Base-by-base conservation (phyloP, 1,140 invertebrate species). In the Drosophila parabipectinata region DNA sequence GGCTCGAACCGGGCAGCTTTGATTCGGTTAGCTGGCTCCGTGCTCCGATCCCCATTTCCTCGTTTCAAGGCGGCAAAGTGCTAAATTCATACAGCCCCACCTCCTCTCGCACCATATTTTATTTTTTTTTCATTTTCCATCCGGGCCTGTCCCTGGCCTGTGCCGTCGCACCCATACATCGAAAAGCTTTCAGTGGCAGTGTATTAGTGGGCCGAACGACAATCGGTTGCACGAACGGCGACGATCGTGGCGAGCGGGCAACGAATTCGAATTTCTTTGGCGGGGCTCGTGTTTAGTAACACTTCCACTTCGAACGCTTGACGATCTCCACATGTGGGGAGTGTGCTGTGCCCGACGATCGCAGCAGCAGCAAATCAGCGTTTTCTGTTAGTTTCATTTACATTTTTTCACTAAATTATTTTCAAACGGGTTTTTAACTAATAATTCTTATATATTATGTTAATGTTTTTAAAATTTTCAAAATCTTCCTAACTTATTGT, bases 301-400 rank as follows among this genome's bases (percentile, higher is more conserved):
- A 80, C 62, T 91, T 91, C 83, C 76, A 80, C 62, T 91, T 91
- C 83, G 90, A 91, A 90, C 90, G 90, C 81, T 91, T 91, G 90
- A 88, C 90, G 90, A 91, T 91, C 90, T 88, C 90, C 90, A 87
- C 83, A 91, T 91, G 88, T 90, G 84, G 90, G 85, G 82, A 84
- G 90, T 81, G 90, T 89, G 81, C 80, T 90, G 90, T 79, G 79
- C 75, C 72, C 79, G 82, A 90, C 89, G 89, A 91, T 80, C 90
- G 78, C 78, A 87, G 82, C 82, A 85, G 78, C 77, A 77, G 62
- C 75, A 64, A 87, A 75, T 58, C 61, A 87, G 71, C 82, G 73
- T 80, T 72, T 77, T 72, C 63, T 80, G 84, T 88, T 84, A 87
- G 82, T 85, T 79, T 66, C 26, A 44, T 44, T 54, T 32, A 8